These are phyloP conservation scores for Ursus arctos DNA, from an alignment of 2,113 vertebrate genomes.

Conservation along the genomic window DNA sequence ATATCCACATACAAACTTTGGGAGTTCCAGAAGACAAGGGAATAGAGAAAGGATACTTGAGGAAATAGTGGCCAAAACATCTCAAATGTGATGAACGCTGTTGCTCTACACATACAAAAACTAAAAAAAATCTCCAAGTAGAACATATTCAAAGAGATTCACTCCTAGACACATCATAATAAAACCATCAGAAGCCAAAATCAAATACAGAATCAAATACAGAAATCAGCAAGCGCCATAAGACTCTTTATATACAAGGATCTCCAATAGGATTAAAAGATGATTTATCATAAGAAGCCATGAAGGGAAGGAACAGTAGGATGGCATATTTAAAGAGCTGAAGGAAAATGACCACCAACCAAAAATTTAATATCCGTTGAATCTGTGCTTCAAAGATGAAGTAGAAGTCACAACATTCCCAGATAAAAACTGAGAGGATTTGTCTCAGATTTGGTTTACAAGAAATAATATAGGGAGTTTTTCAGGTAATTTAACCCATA, in stretches of 20 bases:
- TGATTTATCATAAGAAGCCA: neutral
- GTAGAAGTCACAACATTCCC: neutral
- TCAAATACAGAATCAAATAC: neutral
- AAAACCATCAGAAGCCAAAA: neutral
- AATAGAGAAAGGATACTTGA: neutral
- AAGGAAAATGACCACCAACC: neutral
- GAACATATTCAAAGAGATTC: neutral
- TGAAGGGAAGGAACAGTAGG: neutral
- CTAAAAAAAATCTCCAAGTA: neutral
- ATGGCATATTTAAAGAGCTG: neutral
- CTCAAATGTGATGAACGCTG: neutral
- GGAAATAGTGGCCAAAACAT: neutral
- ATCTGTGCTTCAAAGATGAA: neutral
- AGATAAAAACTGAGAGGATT: neutral
- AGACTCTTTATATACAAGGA: neutral
- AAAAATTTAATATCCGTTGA: neutral
- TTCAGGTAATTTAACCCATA: neutral
- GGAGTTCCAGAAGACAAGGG: neutral
- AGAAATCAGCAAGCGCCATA: neutral
- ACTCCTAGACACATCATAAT: neutral
- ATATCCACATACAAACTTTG: neutral
- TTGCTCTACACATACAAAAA: neutral
- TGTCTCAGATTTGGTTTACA: neutral
- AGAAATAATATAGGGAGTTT: neutral
- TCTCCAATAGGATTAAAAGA: neutral